Evolutionary conservation across 2,888 invertebrate genomes (phyloP), one percentile per base, ranked within the genome.

Genomic region (Drosophila atripex): DNA sequence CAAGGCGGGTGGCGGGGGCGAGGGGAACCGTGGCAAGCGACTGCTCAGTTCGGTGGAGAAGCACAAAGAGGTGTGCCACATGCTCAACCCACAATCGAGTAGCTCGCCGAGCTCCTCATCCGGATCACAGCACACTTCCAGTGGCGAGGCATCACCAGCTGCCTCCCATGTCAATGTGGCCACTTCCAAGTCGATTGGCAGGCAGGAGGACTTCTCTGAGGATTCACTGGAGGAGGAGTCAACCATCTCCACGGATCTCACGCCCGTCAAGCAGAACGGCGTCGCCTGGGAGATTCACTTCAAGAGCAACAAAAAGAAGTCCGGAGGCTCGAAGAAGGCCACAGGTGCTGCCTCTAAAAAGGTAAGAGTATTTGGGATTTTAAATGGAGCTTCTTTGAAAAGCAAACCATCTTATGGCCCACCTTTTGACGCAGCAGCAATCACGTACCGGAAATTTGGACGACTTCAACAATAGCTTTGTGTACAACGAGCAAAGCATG

Each of bases 251-350:
- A 91, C 90, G 12, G 93, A 93, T 38, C 91, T 92, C 61, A 93
- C 93, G 74, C 93, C 93, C 80, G 94, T 94, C 89, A 96, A 96
- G 92, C 93, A 96, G 85, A 95, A 95, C 89, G 96, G 96, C 89
- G 96, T 96, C 79, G 96, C 96, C 73, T 96, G 97, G 96, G 96
- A 97, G 93, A 96, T 97, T 73, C 95, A 96, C 72, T 93, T 97
- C 83, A 95, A 95, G 89, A 94, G 71, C 72, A 87, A 77, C 51
- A 85, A 74, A 21, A 82, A 85, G 60, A 77, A 73, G 32, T 21
- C 74, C 0, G 58, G 25, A n/a, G 39, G 32, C 9, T 45, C 73
- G 0, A 85, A 85, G 50, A 86, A 75, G 49, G 4, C 75, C 4
- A 23, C 58, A 1, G 49, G 56, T n/a, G 39, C 49, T 18, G 53